Conservation (phyloP, 2,888 invertebrate genomes). For the Mechanitis messenoides region DNA sequence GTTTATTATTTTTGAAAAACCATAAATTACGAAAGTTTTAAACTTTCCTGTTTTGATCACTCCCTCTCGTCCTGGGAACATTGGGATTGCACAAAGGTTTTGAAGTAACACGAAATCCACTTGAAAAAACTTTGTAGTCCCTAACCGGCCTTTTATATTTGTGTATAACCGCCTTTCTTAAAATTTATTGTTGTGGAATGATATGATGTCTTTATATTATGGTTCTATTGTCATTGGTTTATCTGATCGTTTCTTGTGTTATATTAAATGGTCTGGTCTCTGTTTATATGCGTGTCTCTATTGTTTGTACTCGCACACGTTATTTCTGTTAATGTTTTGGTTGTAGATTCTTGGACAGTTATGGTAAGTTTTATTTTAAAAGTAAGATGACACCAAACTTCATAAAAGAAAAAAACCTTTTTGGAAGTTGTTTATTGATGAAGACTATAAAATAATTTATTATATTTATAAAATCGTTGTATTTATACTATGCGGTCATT, state of each 20-base stretch:
- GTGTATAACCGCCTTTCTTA: conserved; percentile 65
- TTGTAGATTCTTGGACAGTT: conserved; percentile 25
- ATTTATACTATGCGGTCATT: too few relatives aligned
- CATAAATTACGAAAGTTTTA: conserved; percentile 31
- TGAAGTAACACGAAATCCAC: conserved; percentile 43
- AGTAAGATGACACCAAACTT: conserved; percentile 13
- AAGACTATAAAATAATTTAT: not conserved
- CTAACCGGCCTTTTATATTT: conserved; percentile 62
- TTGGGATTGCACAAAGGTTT: conserved; percentile 51
- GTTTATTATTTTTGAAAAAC: conserved; percentile 19
- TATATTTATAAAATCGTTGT: not conserved
- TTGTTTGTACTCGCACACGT: conserved; percentile 20
- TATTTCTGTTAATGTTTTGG: conserved; percentile 23
- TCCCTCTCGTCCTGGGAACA: conserved; percentile 65
- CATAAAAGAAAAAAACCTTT: not conserved
- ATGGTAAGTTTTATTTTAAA: conserved; percentile 22
- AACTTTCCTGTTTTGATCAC: conserved; percentile 63
- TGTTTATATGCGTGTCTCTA: conserved; percentile 13
- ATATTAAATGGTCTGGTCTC: conserved; percentile 52
- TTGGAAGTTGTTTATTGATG: conserved; percentile 11
- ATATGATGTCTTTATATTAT: conserved; percentile 75
- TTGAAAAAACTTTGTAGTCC: conserved; percentile 54
- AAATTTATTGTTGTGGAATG: conserved; percentile 72
- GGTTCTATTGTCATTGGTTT: conserved; percentile 66
- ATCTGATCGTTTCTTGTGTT: conserved; percentile 69